Percentiles rank a stretch among this genome's conserved stretches.
phyloP scores from a whole-genome alignment of 2,113 vertebrate species.

The Albula goreensis region DNA sequence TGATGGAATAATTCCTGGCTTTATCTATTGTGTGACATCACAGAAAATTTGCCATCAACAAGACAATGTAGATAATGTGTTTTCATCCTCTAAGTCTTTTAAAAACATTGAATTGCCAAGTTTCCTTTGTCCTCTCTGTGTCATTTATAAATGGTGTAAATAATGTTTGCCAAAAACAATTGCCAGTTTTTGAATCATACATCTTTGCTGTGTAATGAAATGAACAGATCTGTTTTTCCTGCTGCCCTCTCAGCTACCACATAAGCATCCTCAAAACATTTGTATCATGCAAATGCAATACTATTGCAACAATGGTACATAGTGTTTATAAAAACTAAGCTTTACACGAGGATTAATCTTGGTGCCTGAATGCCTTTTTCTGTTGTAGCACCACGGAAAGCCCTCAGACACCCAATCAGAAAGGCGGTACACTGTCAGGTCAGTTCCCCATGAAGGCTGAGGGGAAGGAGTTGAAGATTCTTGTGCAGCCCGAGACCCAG shows the following conservation, averaged over 20 bases:
- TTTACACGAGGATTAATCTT: background rate
- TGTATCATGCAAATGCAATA: background rate
- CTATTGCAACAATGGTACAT: background rate
- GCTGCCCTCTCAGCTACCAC: background rate
- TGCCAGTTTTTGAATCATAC: too few species aligned
- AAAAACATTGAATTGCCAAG: background rate
- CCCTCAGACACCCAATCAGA: constrained; percentile 62
- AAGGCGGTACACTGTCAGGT: constrained; percentile 82
- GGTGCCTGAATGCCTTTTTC: constrained; percentile 3
- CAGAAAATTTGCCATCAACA: background rate
- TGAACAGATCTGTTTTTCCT: background rate
- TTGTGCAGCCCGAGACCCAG: constrained; percentile 94
- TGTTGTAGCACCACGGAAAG: constrained; percentile 66
- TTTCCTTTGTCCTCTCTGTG: too few species aligned
- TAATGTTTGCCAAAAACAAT: background rate
- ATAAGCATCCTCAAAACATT: background rate
- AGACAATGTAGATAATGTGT: background rate
- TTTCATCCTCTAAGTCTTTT: background rate
- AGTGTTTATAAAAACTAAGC: background rate
- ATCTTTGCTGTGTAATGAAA: background rate
- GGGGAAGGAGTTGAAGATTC: constrained; percentile 94
- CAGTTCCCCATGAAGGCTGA: constrained; percentile 90
- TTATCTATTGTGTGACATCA: background rate
- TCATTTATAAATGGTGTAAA: too few species aligned
- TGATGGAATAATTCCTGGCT: background rate